These are phyloP conservation scores for Musca domestica DNA, from an alignment of 1,140 invertebrate species.

Conservation along the genomic window DNA sequence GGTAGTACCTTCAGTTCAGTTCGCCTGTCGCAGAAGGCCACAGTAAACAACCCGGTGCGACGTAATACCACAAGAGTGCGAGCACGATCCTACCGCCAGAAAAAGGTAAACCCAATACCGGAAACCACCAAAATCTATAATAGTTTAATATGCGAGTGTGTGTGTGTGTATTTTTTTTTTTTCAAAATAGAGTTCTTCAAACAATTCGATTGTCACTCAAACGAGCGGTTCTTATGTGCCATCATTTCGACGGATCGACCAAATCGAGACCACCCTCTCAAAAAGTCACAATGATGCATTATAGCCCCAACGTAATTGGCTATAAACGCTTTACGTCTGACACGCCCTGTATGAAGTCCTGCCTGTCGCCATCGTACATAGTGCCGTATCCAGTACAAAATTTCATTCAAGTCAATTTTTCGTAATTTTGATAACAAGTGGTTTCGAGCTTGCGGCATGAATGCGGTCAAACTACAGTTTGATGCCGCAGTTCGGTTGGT, in stretches of 20 bases:
- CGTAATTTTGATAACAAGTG: too few species aligned
- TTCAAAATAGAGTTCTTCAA: constrained; percentile 49
- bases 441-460: too few species aligned
- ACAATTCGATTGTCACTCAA: constrained; percentile 51
- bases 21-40: constrained; percentile 53
- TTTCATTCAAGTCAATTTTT: background rate
- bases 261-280: constrained; percentile 48
- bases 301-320: constrained; percentile 43
- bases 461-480: too few species aligned
- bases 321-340: constrained; percentile 22
- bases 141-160: background rate
- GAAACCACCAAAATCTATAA: too few species aligned
- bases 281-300: constrained; percentile 52
- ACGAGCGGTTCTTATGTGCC: constrained; percentile 47
- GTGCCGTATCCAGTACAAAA: background rate
- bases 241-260: constrained; percentile 50
- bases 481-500: too few species aligned
- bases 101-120: constrained; percentile 47
- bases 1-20: constrained; percentile 59
- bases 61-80: constrained; percentile 58
- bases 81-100: constrained; percentile 51
- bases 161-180: background rate
- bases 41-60: constrained; percentile 54
- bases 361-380: background rate
- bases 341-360: background rate